Base-by-base conservation (phyloP, 1,140 invertebrate species). In the Diprion similis region DNA sequence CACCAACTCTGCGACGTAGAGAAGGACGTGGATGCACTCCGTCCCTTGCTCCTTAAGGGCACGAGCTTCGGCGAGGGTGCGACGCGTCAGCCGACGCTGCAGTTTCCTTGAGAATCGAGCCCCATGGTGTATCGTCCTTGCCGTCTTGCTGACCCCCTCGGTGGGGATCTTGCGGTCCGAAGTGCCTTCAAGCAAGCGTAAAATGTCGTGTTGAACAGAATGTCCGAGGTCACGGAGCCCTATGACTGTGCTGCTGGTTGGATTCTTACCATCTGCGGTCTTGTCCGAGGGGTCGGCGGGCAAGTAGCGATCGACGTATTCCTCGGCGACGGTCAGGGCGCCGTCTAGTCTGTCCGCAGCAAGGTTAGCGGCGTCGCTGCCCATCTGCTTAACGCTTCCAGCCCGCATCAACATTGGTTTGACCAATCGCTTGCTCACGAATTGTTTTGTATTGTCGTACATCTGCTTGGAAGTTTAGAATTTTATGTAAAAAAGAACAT, bases 251-350 rank as follows among this genome's bases (percentile, higher is more conserved):
- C 24, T 37, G 37, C 37, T 9, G 71, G 51, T 67, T 51, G 24
- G 2, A 37, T 68, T 72, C 11, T 82, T 81, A 86, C 86, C 81
- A 78, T 88, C 85, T 15, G 69, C 89, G 75, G 84, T 81, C 71
- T 90, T 90, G 79, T 94, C 92, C 71, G 91, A 85, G 8, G 90
- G 87, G 80, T 91, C 90, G 15, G 90, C 90, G 18, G 94, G 93
- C 71, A 95, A 87, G 81, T 94, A 95, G 85, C 90, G 94, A 85
- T 95, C 94, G 37, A 95, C 92, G 77, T 95, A 95, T 80, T 93
- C 91, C 80, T 95, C 94, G 64, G 94, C 94, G 19, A 91, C 91
- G 77, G 91, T 90, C 9, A 95, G 87, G 3, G 93, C 94, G 24
- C 90, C 91, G 79, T 95, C 93, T 9, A 95, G 83, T 19, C 89